Base-by-base conservation (phyloP, 2,113 vertebrate species). In the Nematolebias whitei region DNA sequence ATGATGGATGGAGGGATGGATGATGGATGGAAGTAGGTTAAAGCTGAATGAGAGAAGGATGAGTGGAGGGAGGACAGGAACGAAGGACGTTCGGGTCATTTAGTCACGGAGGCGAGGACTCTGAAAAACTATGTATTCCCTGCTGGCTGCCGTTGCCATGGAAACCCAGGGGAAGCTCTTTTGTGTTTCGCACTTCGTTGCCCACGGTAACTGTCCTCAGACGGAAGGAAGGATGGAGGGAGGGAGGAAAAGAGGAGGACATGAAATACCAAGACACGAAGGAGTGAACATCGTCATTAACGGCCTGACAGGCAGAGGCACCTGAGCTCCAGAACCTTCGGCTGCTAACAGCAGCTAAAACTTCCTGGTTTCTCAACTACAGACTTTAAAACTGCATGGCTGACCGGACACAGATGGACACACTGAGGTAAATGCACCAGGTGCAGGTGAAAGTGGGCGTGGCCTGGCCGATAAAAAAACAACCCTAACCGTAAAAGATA, bases 131-230 rank as follows among this genome's bases (percentile, higher is more conserved):
- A 66, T 63, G 73, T 18, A 55, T 67, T 66, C 47, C 57, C 26
- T 7, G 50, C 48, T 41, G 13, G 29, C 68, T 79, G 70, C 58
- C 43, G 83, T 88, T 88, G 69, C 86, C 68, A 35, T 53, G 54
- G 79, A 62, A 68, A 82, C 80, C 53, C 18, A 52, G 59, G 60
- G 81, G 82, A 85, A 84, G 74, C 83, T 64, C 60, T 79, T 68
- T 88, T 61, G 59, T 82, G 54, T 85, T 75, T 79, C 60, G 65
- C 6, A 48, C 74, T 78, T 78, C 68, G 76, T 82, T 84, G 85
- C 73, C 68, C 76, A 78, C 78, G 51, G 65, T 83, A 79, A 82
- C 73, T 59, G 65, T 80, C 80, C 68, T 63, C 65, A 80, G 67
- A 83, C 18, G 44, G 50, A 78, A 56, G 60, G 57, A 73, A 56